A percentile compares a stretch with the other conserved stretches of the same genome.
Evolutionary conservation across 2,113 vertebrate genomes (phyloP).

Genomic region (Saccopteryx bilineata): DNA sequence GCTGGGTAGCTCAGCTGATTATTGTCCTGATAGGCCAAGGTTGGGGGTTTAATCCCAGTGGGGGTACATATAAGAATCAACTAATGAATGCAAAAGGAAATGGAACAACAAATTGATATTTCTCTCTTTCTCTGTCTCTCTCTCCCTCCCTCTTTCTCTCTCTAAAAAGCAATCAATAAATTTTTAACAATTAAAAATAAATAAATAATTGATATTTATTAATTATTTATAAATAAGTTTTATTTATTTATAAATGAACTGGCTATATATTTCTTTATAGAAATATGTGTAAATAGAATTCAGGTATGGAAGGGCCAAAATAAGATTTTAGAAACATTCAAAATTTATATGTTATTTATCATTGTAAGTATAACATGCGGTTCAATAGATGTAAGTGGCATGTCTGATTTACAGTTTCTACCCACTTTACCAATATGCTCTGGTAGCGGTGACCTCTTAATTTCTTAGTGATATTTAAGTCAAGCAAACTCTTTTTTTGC

Average conservation of each 20-base stretch:
- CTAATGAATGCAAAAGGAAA: no score
- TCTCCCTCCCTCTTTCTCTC: no score
- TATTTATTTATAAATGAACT: neutral
- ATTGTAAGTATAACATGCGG: neutral
- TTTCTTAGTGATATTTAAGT: slow-evolving; percentile 64
- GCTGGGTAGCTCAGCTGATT: no score
- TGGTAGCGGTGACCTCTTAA: neutral
- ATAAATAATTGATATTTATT: no score
- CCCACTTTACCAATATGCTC: neutral
- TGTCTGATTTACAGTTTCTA: neutral
- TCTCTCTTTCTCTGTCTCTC: no score
- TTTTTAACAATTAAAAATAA: no score
- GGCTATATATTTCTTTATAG: neutral
- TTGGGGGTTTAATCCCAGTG: no score
- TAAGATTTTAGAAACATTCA: slow-evolving; percentile 54
- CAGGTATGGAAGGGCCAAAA: neutral
- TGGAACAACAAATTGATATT: no score
- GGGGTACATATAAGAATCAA: no score
- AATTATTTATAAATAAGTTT: no score
- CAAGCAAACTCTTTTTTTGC: neutral
- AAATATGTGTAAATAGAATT: slow-evolving; percentile 33
- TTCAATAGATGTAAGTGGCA: neutral
- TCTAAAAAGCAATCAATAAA: no score
- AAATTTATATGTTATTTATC: neutral
- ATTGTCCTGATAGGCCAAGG: no score